A percentile compares a stretch with the other conserved stretches of the same genome.
Evolutionary conservation across 2,797 vertebrate genomes (phyloP).

Genomic region (Sternotherus odoratus): DNA sequence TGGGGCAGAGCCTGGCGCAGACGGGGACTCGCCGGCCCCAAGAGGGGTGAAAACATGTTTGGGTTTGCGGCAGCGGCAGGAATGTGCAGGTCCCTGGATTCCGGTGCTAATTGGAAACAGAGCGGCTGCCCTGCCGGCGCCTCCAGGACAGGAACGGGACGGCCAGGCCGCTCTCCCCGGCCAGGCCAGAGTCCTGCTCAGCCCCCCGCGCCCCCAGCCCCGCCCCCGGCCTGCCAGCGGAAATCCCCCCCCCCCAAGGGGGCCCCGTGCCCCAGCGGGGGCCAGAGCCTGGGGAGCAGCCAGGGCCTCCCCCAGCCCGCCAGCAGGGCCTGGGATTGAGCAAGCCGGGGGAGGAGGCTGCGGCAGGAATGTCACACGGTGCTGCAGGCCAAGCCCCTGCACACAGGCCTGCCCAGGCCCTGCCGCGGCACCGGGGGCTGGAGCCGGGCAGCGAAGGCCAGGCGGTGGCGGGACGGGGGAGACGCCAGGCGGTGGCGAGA

Average conservation of each 20-base stretch:
- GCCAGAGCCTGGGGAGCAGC: conserved; percentile 20
- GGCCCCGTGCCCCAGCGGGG: not conserved
- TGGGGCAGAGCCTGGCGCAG: not conserved
- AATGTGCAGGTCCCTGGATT: conserved; percentile 71
- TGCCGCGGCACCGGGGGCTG: not conserved
- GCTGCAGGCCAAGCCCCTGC: not conserved
- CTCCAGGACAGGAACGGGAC: conserved; percentile 35
- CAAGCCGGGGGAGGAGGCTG: conserved; percentile 44
- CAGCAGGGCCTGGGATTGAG: conserved; percentile 66
- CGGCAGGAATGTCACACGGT: conserved; percentile 59
- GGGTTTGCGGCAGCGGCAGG: conserved; percentile 55
- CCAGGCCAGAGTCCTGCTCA: not conserved
- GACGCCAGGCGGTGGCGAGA: too few species aligned
- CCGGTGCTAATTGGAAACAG: conserved; percentile 75
- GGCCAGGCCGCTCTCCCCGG: not conserved
- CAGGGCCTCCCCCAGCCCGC: conserved; percentile 49
- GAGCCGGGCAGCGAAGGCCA: not conserved
- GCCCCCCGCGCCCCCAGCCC: not conserved
- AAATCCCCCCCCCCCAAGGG: not conserved
- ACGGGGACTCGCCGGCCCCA: not conserved
- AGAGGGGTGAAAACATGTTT: conserved; percentile 58
- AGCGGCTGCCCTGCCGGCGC: conserved; percentile 11
- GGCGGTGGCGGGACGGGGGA: not conserved
- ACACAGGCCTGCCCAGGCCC: not conserved
- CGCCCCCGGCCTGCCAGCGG: not conserved